Evolutionary conservation across 2,113 vertebrate genomes (phyloP).

Genomic region (Serinus canaria): DNA sequence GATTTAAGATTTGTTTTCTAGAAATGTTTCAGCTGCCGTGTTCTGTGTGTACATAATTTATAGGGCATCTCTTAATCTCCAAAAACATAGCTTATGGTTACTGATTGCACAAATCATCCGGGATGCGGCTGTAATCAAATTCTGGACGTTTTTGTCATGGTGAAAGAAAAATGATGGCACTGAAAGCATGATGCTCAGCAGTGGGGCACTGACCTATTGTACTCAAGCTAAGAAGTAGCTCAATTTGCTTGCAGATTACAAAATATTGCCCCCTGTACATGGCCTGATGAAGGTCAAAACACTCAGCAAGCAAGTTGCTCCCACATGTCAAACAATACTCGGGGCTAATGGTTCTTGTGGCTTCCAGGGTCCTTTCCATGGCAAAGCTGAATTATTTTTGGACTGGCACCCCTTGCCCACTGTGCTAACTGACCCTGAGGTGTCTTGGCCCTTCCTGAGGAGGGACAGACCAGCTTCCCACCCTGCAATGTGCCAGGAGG

Average conservation of each 20-base stretch:
- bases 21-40: background rate
- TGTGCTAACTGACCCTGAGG: background rate
- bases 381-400: background rate
- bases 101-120: background rate
- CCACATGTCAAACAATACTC: background rate
- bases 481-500: background rate
- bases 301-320: background rate
- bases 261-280: background rate
- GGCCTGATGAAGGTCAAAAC: background rate
- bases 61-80: background rate
- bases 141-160: background rate
- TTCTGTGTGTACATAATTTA: background rate
- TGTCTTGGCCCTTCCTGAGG: background rate
- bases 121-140: background rate
- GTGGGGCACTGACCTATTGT: background rate
- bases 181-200: background rate
- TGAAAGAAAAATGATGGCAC: background rate
- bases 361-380: background rate
- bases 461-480: background rate
- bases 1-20: conserved; percentile 42
- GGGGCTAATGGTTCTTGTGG: background rate
- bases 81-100: background rate
- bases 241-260: background rate
- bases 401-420: background rate
- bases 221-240: background rate